Evolutionary conservation across 2,113 vertebrate genomes (phyloP), one percentile per base, ranked within the genome.

Genomic region (Benitochromis conjunctus): DNA sequence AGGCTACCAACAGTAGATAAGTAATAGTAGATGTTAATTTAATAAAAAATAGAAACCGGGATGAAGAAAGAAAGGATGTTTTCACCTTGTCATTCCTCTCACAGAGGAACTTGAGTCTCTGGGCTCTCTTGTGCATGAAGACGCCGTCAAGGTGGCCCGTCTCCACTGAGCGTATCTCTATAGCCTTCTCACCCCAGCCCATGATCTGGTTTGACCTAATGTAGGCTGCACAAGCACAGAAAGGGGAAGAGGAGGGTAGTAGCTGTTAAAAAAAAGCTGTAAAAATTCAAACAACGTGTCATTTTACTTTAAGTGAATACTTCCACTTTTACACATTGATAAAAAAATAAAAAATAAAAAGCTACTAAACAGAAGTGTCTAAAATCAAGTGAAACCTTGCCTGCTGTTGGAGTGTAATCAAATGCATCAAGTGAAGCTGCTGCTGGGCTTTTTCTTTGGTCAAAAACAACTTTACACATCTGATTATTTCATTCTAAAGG

Each of bases 121-220:
- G 95, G 60, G 95, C 95, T 85, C 95, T 92, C 91, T 96, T 96
- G 92, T 96, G 95, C 95, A 96, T 96, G 79, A 96, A 96, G 83
- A 96, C 95, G 4, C 95, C 95, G 12, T 96, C 95, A 89, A 96
- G 92, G 89, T 96, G 95, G 1, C 95, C 95, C 1, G 95, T 96
- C 94, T 96, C 95, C 88, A 96, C 95, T 0, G 95, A 96, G 88
- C 95, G 95, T 86, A 96, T 96, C 92, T 96, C 96, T 34, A 96
- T 96, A 89, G 95, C 95, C 93, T 96, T 96, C 88, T 96, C 96
- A 9, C 96, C 96, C 95, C 95, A 96, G 91, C 95, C 95, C 95
- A 96, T 96, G 87, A 96, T 96, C 94, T 96, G 95, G 93, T 96
- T 96, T 24, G 95, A 96, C 95, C 95, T 95, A 95, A 96, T 96